A percentile compares a stretch with the other conserved stretches of the same genome.
These are phyloP conservation scores for Zophobas morio DNA, from an alignment of 1,140 invertebrate species.

Conservation along the genomic window DNA sequence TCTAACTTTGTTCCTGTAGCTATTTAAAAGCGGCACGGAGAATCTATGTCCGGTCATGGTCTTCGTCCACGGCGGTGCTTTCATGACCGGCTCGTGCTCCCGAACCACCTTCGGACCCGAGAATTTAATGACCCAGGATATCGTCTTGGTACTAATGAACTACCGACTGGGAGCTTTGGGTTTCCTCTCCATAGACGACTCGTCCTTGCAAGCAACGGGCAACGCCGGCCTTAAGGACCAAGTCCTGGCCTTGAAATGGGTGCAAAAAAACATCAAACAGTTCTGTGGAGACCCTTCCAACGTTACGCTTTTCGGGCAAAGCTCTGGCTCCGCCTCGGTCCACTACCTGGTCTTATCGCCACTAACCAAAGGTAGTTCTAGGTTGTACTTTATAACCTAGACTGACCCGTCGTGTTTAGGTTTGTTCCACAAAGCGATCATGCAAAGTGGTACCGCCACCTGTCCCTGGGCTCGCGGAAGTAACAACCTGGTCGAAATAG, in stretches of 20 bases:
- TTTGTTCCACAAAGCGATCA: constrained; percentile 73
- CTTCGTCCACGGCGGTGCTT: constrained; percentile 70
- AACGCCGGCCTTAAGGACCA: constrained; percentile 77
- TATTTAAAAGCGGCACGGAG: constrained; percentile 39
- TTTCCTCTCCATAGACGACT: constrained; percentile 64
- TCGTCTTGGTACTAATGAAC: constrained; percentile 79
- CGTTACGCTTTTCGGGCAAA: constrained; percentile 69
- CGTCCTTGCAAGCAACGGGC: constrained; percentile 68
- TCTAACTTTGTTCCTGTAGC: too few relatives aligned
- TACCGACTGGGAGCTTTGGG: constrained; percentile 77
- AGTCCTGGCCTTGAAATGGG: constrained; percentile 72
- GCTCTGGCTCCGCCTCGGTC: constrained; percentile 67
- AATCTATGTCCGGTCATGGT: constrained; percentile 68
- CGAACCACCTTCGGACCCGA: constrained; percentile 71
- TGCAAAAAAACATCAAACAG: constrained; percentile 69
- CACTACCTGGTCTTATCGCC: constrained; percentile 57
- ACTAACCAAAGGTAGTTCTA: constrained; percentile 43
- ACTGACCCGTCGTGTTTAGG: background rate
- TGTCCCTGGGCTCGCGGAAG: background rate
- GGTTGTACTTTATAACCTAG: too few relatives aligned
- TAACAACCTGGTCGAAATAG: background rate
- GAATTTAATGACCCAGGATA: constrained; percentile 74
- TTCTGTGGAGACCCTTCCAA: constrained; percentile 69
- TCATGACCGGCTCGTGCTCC: constrained; percentile 68
- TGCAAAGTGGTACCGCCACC: constrained; percentile 75